Evolutionary conservation across 2,797 vertebrate species (phyloP), one percentile per base, ranked within the genome.

Genomic region (Gobionotothen gibberifrons): DNA sequence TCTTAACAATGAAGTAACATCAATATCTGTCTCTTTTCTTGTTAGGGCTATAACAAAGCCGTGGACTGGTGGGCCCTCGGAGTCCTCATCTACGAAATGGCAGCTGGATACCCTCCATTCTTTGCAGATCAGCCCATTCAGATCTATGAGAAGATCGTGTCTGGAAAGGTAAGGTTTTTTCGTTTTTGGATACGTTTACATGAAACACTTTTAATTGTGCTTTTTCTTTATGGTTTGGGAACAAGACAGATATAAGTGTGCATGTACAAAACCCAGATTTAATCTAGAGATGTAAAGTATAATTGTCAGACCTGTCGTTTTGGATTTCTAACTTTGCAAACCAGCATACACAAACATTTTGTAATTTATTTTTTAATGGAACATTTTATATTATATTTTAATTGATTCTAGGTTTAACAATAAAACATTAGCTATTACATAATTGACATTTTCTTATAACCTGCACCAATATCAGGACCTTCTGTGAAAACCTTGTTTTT

Each of bases 61-160:
- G 98, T 99, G 89, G 98, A 99, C 83, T 99, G 98, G 98, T 99
- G 98, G 98, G 98, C 98, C 7, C 93, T 99, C 57, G 98, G 98
- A 40, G 98, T 99, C 82, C 95, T 99, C 89, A 98, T 99, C 87
- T 99, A 99, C 91, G 98, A 99, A 95, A 99, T 99, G 98, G 98
- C 98, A 82, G 98, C 98, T 89, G 98, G 98, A 69, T 99, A 99
- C 79, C 98, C 98, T 60, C 98, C 97, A 0, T 99, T 99, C 93
- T 99, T 99, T 86, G 98, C 98, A 89, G 98, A 99, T 93, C 98
- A 99, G 43, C 98, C 98, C 17, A 99, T 99, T 93, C 98, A 99
- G 89, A 99, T 99, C 93, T 99, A 99, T 17, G 98, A 99, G 94
- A 99, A 99, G 94, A 99, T 99, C 58, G 98, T 99, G 85, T 98